Base-by-base conservation (phyloP, 2,113 vertebrate species). In the Ciconia stormi region DNA sequence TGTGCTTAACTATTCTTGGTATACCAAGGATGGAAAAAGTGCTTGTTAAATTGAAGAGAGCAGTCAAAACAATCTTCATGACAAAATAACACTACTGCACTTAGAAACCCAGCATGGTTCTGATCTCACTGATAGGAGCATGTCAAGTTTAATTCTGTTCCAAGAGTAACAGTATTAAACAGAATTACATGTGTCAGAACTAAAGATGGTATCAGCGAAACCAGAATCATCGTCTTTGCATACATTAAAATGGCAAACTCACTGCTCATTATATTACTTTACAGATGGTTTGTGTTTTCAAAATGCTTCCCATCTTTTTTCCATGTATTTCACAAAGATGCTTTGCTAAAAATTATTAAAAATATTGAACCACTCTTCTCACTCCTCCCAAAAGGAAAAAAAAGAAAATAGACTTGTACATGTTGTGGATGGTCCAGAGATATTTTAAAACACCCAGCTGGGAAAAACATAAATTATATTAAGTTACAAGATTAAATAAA, bases 401-500 rank as follows among this genome's bases (percentile, higher is more conserved):
- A 87, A 83, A 70, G 23, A 58, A 88, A 91, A 82, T 1, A 84
- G 52, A 65, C 8, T 73, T 53, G 20, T 61, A 47, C 82, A n/a
- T 73, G 38, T 46, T 84, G 59, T 85, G 78, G 72, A 96, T 58
- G 18, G 50, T 91, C 72, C 55, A 76, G 73, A 92, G 70, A 94
- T 89, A 96, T 90, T 97, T 96, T 93, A 95, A 92, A 97, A 96
- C 40, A 93, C 14, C 55, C 89, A 90, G n/a, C 73, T 94, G 87
- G 94, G 91, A 95, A 96, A 91, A 96, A 93, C 34, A 95, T 72
- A 95, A 96, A 95, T 93, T 96, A 96, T 92, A 93, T 77, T 97
- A 95, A 96, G 92, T 95, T 95, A 92, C 93, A 82, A 96, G 96
- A 96, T 96, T 89, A 95, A 95, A 94, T 76, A 93, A 96, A 96